phyloP scores from a whole-genome alignment of 2,888 invertebrate species.

The Busseola fusca region DNA sequence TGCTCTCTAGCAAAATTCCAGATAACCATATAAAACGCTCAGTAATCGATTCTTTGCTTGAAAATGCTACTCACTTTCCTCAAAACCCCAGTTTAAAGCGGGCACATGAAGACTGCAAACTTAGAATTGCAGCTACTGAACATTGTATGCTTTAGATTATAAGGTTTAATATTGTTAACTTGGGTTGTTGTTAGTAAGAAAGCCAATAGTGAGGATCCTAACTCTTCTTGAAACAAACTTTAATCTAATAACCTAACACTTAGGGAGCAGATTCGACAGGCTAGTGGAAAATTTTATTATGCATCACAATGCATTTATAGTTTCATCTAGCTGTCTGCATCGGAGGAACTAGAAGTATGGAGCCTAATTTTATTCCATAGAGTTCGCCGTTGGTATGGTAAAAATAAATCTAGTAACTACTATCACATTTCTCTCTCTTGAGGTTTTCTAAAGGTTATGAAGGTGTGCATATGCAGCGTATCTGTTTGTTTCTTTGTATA shows the following conservation, averaged over 20 bases:
- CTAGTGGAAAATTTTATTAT: constrained; percentile 28
- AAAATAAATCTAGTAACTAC: not conserved
- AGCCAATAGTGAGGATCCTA: constrained; percentile 51
- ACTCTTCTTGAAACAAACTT: constrained; percentile 56
- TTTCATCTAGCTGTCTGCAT: not conserved
- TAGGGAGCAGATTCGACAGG: constrained; percentile 45
- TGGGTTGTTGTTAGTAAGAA: constrained; percentile 12
- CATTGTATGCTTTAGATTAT: not conserved
- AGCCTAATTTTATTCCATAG: not conserved
- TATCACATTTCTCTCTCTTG: not conserved
- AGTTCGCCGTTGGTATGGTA: not conserved
- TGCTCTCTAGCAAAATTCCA: constrained; percentile 33
- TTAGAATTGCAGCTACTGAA: constrained; percentile 4
- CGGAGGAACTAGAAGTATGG: not conserved
- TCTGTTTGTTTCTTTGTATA: not conserved
- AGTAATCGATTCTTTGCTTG: constrained; percentile 46
- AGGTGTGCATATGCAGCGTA: not conserved
- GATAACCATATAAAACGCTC: constrained; percentile 39
- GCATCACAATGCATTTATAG: constrained; percentile 14
- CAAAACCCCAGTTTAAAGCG: constrained; percentile 42
- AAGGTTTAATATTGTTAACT: constrained; percentile 19
- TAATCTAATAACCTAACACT: constrained; percentile 58
- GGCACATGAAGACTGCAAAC: constrained; percentile 29
- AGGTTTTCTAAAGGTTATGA: not conserved
- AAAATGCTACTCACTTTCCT: constrained; percentile 56